Evolutionary conservation across 2,113 vertebrate genomes (phyloP).

Genomic region (Odocoileus hemionus): DNA sequence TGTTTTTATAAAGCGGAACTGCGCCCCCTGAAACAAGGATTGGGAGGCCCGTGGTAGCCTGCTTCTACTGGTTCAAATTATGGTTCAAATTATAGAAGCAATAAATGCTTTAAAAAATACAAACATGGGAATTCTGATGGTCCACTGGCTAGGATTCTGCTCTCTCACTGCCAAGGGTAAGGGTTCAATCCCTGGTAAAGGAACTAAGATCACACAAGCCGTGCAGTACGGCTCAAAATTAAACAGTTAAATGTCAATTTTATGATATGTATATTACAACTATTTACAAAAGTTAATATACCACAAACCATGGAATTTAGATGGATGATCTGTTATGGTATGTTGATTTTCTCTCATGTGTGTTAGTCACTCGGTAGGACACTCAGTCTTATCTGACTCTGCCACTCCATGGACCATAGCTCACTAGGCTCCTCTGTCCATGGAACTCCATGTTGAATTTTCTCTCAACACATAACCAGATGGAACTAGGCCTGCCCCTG

Average conservation of each 20-base stretch:
- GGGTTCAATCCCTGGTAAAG: background rate
- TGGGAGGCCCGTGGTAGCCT: fast-evolving
- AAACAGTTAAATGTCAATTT: background rate
- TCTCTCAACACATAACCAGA: too few relatives aligned
- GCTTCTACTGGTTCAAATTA: background rate
- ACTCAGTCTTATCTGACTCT: background rate
- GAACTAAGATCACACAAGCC: background rate
- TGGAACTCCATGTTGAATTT: background rate
- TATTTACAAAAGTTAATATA: background rate
- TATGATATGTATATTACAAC: background rate
- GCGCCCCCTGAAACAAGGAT: background rate
- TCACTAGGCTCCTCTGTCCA: background rate
- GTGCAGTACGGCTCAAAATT: background rate
- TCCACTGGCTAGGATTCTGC: background rate
- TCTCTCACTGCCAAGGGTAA: background rate
- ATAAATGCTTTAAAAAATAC: background rate
- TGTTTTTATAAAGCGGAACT: background rate
- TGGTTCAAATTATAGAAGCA: background rate
- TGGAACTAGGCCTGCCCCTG: background rate
- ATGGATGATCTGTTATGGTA: background rate
- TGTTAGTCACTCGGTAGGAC: background rate
- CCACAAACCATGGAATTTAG: background rate
- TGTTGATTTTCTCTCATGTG: background rate
- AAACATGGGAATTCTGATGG: background rate
- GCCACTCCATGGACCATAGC: background rate